Evolutionary conservation across 1,140 invertebrate genomes (phyloP).

Genomic region (Druon quercuslanigerum): DNA sequence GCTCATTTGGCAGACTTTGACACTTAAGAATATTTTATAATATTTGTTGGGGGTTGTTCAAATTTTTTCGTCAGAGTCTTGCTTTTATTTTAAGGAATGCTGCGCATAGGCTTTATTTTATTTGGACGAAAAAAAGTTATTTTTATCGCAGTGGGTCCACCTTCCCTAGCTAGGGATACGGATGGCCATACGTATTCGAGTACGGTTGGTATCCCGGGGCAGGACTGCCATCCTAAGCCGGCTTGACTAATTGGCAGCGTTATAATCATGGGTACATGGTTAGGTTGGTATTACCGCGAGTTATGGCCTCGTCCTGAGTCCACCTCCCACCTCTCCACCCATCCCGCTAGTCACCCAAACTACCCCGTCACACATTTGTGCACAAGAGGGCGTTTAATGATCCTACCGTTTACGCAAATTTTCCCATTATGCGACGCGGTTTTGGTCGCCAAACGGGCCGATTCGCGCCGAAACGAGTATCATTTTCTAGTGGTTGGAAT

Average conservation of each 20-base stretch:
- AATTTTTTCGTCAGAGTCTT: too few relatives aligned
- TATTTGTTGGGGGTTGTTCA: too few relatives aligned
- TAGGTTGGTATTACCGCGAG: constrained; percentile 76
- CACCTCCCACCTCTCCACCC: constrained; percentile 30
- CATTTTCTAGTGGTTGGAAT: constrained; percentile 61
- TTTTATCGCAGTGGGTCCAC: too few relatives aligned
- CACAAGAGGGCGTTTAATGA: constrained; percentile 70
- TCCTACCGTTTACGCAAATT: constrained; percentile 76
- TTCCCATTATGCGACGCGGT: constrained; percentile 75
- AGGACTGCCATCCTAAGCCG: constrained; percentile 73
- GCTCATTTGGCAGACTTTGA: too few relatives aligned
- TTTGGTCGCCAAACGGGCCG: constrained; percentile 69
- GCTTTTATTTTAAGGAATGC: too few relatives aligned
- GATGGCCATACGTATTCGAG: constrained; percentile 9
- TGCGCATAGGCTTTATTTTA: too few relatives aligned
- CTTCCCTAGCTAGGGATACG: background rate
- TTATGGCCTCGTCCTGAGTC: constrained; percentile 68
- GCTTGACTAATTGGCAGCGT: constrained; percentile 76
- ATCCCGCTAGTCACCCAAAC: constrained; percentile 33
- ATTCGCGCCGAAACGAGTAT: constrained; percentile 63
- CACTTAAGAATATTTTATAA: too few relatives aligned
- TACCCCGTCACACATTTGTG: constrained; percentile 59
- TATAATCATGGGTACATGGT: constrained; percentile 76
- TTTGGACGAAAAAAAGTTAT: too few relatives aligned
- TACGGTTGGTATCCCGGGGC: constrained; percentile 54